These are phyloP conservation scores for Stictonetta naevosa DNA, from an alignment of 2,113 vertebrate genomes.

Conservation along the genomic window DNA sequence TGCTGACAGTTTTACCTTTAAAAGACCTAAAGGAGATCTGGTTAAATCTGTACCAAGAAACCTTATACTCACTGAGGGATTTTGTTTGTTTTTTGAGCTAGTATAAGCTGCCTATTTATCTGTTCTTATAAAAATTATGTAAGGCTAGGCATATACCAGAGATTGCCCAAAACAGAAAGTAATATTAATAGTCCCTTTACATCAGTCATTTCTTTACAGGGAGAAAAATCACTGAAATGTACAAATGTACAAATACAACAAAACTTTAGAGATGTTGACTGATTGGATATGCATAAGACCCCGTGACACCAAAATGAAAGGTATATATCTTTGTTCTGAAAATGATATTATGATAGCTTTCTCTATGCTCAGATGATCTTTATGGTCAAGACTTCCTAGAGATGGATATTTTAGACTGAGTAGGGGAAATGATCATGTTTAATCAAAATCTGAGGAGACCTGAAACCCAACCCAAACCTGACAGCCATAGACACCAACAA, in stretches of 20 bases:
- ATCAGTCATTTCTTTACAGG: not conserved
- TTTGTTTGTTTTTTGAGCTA: not conserved
- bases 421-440: not conserved
- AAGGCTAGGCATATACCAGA: not conserved
- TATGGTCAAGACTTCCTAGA: not conserved
- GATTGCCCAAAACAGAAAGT: not conserved
- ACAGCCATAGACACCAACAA: not conserved
- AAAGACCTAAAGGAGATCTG: constrained; percentile 38
- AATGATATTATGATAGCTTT: not conserved
- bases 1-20: constrained; percentile 62
- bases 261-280: not conserved
- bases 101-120: not conserved
- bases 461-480: not conserved
- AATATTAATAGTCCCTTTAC: not conserved
- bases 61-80: not conserved
- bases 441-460: not conserved
- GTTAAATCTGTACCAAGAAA: constrained; percentile 6
- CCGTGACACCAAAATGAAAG: not conserved
- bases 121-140: not conserved
- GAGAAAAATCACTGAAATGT: not conserved
- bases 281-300: not conserved
- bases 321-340: not conserved
- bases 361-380: not conserved
- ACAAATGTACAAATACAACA: not conserved
- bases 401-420: not conserved